Conservation (phyloP, 2,113 vertebrate species). For the Mesoclemmys tuberculata region DNA sequence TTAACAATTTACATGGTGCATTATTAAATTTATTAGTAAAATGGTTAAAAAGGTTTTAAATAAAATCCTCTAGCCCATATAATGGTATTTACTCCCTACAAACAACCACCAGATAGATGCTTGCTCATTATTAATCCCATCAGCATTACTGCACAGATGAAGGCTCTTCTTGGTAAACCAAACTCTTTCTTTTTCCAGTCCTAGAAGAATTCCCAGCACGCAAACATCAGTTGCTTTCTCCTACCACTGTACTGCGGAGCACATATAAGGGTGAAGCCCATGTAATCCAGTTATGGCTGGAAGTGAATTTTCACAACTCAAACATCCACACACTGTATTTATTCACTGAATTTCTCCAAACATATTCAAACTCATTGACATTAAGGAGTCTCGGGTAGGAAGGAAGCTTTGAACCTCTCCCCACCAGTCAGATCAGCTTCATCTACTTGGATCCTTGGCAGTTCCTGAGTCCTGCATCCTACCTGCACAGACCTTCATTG, state of each 20-base stretch:
- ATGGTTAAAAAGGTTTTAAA: background rate
- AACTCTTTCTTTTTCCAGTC: background rate
- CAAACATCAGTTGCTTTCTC: background rate
- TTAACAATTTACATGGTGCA: too few relatives aligned
- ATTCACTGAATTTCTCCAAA: background rate
- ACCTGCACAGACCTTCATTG: background rate
- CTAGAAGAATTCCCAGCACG: constrained; percentile 32
- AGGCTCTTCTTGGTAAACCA: background rate
- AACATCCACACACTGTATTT: background rate
- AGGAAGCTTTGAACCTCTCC: background rate
- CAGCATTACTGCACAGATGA: background rate
- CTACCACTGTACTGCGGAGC: background rate
- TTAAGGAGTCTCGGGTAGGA: background rate
- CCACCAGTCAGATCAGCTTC: background rate
- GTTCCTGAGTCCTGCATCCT: background rate
- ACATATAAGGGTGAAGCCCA: background rate
- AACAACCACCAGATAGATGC: background rate
- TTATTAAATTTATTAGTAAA: background rate
- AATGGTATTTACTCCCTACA: background rate
- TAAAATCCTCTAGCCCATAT: background rate
- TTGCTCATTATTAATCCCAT: constrained; percentile 41
- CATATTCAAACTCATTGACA: background rate
- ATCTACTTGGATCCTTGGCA: background rate
- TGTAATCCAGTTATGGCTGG: background rate
- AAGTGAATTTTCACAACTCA: background rate